These are phyloP conservation scores for Motacilla alba DNA, from an alignment of 2,113 vertebrate genomes.

Conservation along the genomic window DNA sequence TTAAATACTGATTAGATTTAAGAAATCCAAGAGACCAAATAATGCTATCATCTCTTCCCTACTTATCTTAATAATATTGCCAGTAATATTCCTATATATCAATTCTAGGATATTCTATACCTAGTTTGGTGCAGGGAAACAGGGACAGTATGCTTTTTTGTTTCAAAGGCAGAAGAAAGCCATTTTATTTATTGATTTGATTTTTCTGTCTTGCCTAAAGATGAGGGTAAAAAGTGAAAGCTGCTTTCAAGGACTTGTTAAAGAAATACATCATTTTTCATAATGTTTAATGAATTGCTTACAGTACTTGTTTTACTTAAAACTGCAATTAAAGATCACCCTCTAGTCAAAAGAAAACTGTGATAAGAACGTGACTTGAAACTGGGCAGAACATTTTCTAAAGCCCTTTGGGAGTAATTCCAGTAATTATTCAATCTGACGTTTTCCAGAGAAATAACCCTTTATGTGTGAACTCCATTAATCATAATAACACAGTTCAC, in stretches of 20 bases:
- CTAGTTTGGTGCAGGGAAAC: not conserved
- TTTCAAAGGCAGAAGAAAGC: conserved; percentile 13
- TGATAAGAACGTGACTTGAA: conserved; percentile 51
- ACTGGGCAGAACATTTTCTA: conserved; percentile 26
- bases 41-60: conserved; percentile 19
- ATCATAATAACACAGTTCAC: conserved; percentile 47
- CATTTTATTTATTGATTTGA: not conserved
- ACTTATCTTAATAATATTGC: conserved; percentile 37
- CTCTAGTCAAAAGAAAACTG: conserved; percentile 57
- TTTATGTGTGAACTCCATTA: conserved; percentile 41
- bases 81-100: conserved; percentile 19
- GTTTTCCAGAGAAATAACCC: conserved; percentile 44
- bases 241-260: conserved; percentile 34
- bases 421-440: conserved; percentile 50
- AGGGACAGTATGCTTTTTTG: not conserved
- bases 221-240: conserved; percentile 27
- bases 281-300: conserved; percentile 55
- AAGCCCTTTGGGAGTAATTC: conserved; percentile 57
- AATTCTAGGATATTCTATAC: not conserved
- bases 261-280: conserved; percentile 51
- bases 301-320: conserved; percentile 55
- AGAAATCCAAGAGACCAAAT: conserved; percentile 37
- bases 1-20: conserved; percentile 56
- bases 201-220: conserved; percentile 28
- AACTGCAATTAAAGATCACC: conserved; percentile 63